Conservation (phyloP, 2,797 vertebrate species). For the Acrossocheilus wenchowensis region DNA sequence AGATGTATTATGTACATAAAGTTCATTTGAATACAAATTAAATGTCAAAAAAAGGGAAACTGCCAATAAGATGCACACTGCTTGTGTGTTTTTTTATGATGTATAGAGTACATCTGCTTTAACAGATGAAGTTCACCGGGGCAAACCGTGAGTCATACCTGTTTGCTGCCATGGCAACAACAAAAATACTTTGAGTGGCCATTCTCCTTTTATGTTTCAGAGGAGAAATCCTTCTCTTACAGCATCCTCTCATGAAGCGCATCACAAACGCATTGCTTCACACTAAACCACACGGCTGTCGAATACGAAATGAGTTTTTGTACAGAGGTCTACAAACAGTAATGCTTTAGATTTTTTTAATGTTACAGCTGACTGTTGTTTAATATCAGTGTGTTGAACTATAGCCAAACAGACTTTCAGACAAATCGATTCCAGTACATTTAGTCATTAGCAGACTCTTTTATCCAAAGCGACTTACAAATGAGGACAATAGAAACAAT, state of each 20-base stretch:
- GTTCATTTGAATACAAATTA: neutral
- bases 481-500: no score
- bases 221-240: conserved; percentile 32
- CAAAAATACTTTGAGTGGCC: conserved; percentile 47
- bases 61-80: neutral
- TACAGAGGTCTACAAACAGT: neutral
- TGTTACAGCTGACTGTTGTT: neutral
- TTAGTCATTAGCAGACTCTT: no score
- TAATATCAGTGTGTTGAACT: neutral
- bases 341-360: neutral
- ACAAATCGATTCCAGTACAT: neutral
- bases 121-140: conserved; percentile 44
- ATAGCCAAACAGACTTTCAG: neutral
- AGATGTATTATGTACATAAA: neutral
- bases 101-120: conserved; percentile 11
- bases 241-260: neutral
- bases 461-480: no score
- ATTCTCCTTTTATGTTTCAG: conserved; percentile 40
- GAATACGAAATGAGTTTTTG: neutral
- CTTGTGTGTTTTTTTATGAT: neutral
- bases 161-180: conserved; percentile 59
- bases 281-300: neutral
- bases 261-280: neutral
- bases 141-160: conserved; percentile 61
- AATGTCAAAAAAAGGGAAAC: neutral